Base-by-base conservation (phyloP, 2,888 invertebrate genomes). In the Eupithecia exiguata region DNA sequence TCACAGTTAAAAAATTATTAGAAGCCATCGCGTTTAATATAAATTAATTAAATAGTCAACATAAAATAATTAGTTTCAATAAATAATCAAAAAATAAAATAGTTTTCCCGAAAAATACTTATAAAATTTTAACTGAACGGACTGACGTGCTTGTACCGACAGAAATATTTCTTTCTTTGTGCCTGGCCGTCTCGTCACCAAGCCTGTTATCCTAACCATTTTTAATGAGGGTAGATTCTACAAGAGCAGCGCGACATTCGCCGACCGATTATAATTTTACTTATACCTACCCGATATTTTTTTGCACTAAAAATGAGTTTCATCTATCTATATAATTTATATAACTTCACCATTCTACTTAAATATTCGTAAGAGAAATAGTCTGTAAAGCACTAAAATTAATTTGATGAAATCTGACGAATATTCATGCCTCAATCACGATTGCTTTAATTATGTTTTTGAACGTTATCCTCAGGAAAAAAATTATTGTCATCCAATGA, bases 1-100 rank as follows among this genome's bases (percentile, higher is more conserved):
- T 95, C 73, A 92, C 89, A 67, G 88, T 86, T 90, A 92, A 89
- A 87, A 87, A 92, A 81, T 91, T 91, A 66, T 83, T 84, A 46
- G 92, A 89, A 78, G 92, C 89, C 92, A 92, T 87, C 40, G 71
- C 73, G 72, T 72, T 76, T 69, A 72, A 80, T 80, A 81, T 77
- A 83, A 79, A 80, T 80, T 80, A 81, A 81, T 81, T 80, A 82
- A 79, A 79, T 79, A 82, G 87, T 88, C 87, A 86, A 83, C 68
- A 68, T 81, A 83, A 82, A 79, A 66, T 72, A 78, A 81, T 74
- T 82, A 84, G n/a, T 65, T 65, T 83, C 77, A 81, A 83, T 85
- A 78, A 78, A 82, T 81, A 82, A 82, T 84, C 76, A 85, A 83
- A 84, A 80, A 84, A 83, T 86, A 82, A 86, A 83, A 84, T 84